These are phyloP conservation scores for Cremastobaeus sp. DNA, from an alignment of 2,888 invertebrate genomes.

Conservation along the genomic window DNA sequence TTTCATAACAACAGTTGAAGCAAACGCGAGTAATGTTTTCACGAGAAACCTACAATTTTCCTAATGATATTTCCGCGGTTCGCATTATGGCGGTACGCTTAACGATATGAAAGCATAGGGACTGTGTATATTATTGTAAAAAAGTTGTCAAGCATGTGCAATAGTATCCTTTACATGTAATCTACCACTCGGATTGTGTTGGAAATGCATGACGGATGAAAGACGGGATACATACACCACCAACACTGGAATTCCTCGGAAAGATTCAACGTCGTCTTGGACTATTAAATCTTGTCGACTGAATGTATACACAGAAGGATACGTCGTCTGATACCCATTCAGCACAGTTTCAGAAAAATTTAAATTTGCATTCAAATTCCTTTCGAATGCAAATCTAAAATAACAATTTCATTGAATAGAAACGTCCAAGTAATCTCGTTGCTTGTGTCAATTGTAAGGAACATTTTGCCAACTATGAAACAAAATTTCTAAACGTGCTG, in stretches of 20 bases:
- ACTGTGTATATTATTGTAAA: constrained; percentile 5
- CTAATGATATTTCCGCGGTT: no score
- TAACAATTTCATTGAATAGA: no score
- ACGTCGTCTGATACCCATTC: constrained; percentile 18
- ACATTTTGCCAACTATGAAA: no score
- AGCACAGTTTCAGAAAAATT: no score
- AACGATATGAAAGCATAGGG: constrained; percentile 1
- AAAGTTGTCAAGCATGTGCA: constrained; percentile 30
- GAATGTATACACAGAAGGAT: constrained; percentile 28
- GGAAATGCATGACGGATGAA: constrained; percentile 9
- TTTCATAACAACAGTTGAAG: no score
- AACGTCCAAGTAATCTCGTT: no score
- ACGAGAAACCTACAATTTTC: no score
- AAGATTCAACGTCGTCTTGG: constrained; percentile 33
- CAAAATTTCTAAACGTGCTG: no score
- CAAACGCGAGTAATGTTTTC: no score
- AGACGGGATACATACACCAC: constrained; percentile 25
- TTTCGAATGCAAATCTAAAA: not conserved
- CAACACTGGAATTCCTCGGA: constrained; percentile 9
- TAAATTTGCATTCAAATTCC: no score
- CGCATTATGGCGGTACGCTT: no score
- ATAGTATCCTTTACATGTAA: constrained; percentile 21
- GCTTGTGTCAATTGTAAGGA: no score
- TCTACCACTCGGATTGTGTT: constrained; percentile 12
- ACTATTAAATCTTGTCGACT: constrained; percentile 32